These are phyloP conservation scores for Pelosia muscerda DNA, from an alignment of 2,888 invertebrate genomes.

Conservation along the genomic window DNA sequence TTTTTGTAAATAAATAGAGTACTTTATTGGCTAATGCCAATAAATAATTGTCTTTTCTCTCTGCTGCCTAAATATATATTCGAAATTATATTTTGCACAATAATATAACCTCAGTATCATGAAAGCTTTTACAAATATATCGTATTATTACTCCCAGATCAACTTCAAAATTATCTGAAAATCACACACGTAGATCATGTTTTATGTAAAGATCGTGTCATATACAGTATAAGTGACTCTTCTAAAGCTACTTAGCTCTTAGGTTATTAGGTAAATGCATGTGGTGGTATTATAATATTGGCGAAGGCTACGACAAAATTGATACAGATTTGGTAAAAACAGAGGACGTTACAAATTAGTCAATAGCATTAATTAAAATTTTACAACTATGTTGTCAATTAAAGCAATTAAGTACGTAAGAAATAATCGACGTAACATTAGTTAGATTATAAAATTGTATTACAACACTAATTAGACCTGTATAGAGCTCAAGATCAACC, in stretches of 20 bases:
- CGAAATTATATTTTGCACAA: no score
- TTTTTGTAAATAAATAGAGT: background rate
- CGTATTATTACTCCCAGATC: background rate
- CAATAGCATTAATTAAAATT: conserved; percentile 8
- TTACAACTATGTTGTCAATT: conserved; percentile 20
- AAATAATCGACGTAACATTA: conserved; percentile 27
- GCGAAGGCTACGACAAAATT: background rate
- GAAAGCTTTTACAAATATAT: background rate
- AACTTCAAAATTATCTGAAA: background rate
- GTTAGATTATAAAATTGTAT: conserved; percentile 32
- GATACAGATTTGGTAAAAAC: conserved; percentile 7
- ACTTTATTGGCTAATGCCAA: no score
- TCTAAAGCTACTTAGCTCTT: background rate
- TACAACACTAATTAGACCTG: conserved; percentile 34
- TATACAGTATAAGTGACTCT: background rate
- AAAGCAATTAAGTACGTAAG: conserved; percentile 25
- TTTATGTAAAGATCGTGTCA: background rate
- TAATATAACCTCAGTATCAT: no score
- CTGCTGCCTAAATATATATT: no score
- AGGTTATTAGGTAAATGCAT: background rate
- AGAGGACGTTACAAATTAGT: conserved; percentile 7
- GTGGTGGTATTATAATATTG: no score
- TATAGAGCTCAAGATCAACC: conserved; percentile 28
- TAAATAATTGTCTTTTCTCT: no score
- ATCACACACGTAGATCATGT: background rate